Evolutionary conservation across 2,113 vertebrate genomes (phyloP), one percentile per base, ranked within the genome.

Genomic region (Sorex fumeus): DNA sequence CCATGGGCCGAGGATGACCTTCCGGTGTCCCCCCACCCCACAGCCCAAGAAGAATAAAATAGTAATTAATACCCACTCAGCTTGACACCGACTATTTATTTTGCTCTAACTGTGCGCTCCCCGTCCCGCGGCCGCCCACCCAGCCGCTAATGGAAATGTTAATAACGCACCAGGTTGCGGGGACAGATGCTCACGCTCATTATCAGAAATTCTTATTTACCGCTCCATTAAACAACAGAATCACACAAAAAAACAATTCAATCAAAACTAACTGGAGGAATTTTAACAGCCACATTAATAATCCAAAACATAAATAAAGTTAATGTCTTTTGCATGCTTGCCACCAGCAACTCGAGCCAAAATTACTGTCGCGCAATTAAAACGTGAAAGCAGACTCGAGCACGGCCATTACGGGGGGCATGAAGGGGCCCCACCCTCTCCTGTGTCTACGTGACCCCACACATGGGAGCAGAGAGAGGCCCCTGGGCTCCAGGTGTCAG

Each of bases 151-250:
- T 98, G 98, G 98, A 97, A 98, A 98, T 98, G 98, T 98, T 98
- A 98, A 98, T 98, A 98, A 97, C 97, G 95, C 97, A 85, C 98
- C 98, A 98, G 98, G 98, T 98, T 98, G 98, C 97, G 97, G 97
- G 95, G 97, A 98, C 98, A 99, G 98, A 98, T 98, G 98, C 98
- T 98, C 95, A 84, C 96, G 96, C 98, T 98, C 98, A 98, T 98
- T 98, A 98, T 98, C 98, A 98, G 98, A 98, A 98, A 98, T 98
- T 98, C 98, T 98, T 98, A 98, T 98, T 99, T 98, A 98, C 98
- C 98, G 98, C 98, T 98, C 98, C 98, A 98, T 99, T 99, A 98
- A 97, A 98, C 98, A 97, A 97, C 98, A 98, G 97, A 98, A 98
- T 97, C 97, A 74, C 97, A 98, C 97, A 96, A 85, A 96, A 96